Evolutionary conservation across 2,113 vertebrate genomes (phyloP).

Genomic region (Toxostoma redivivum): DNA sequence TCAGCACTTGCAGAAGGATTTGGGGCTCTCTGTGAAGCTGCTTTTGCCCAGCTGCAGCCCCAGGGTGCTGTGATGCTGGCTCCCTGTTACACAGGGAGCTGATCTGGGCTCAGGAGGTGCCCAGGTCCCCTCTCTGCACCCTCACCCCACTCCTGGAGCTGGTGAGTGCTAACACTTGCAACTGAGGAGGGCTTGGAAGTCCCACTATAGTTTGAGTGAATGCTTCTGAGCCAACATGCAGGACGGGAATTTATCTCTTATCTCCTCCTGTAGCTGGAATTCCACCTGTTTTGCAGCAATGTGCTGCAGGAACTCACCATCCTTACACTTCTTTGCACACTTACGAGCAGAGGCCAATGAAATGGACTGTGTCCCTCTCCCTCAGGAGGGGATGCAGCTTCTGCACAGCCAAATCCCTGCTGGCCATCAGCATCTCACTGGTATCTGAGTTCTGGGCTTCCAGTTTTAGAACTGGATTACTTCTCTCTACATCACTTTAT

Average conservation of each 20-base stretch:
- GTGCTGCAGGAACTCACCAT: not conserved
- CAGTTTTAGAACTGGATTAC: not conserved
- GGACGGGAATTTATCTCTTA: not conserved
- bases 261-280: not conserved
- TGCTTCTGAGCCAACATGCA: not conserved
- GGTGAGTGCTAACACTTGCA: not conserved
- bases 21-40: not conserved
- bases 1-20: too few species aligned
- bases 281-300: not conserved
- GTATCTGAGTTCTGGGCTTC: not conserved
- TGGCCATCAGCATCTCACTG: not conserved
- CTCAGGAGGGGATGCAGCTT: not conserved
- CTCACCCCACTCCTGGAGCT: not conserved
- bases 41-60: not conserved
- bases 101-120: not conserved
- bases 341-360: fast-evolving
- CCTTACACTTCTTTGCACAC: not conserved
- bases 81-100: not conserved
- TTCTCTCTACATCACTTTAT: not conserved
- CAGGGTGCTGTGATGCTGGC: fast-evolving
- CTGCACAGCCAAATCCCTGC: not conserved
- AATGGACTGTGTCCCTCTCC: not conserved
- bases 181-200: not conserved
- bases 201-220: fast-evolving
- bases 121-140: not conserved